Conservation (phyloP, 2,888 invertebrate genomes). For the Andricus curvator region DNA sequence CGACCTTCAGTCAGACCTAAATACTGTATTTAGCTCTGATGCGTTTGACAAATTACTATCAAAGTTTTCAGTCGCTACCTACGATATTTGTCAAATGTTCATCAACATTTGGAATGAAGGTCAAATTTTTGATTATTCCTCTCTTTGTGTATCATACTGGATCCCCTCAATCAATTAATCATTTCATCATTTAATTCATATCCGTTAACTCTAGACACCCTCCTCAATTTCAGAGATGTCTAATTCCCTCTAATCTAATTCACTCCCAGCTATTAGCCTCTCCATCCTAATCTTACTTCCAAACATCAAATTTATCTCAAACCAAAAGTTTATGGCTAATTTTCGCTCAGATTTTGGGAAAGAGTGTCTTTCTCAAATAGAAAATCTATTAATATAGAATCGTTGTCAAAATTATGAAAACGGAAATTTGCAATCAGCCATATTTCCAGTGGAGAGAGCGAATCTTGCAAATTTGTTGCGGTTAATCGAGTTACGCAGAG, state of each 20-base stretch:
- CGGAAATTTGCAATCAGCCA: background rate
- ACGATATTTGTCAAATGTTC: background rate
- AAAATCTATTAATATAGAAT: background rate
- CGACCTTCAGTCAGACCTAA: constrained; percentile 19
- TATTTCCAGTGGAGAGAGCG: constrained; percentile 16
- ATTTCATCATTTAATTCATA: constrained; percentile 9
- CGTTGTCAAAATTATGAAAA: background rate
- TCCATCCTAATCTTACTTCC: background rate
- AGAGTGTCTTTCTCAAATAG: background rate
- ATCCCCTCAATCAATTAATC: constrained; percentile 19
- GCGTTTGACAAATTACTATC: background rate
- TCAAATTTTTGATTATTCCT: background rate
- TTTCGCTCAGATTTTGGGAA: background rate
- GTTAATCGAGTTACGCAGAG: constrained; percentile 36
- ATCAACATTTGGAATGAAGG: background rate
- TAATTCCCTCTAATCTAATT: constrained; percentile 6
- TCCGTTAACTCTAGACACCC: background rate
- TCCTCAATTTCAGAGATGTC: background rate
- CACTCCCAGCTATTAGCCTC: background rate
- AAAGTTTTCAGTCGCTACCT: background rate
- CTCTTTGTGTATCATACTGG: background rate
- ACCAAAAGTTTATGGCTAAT: background rate
- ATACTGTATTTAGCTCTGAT: background rate
- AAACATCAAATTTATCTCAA: background rate
- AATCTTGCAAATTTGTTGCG: constrained; percentile 37